These are phyloP conservation scores for Pantherophis vulpinus DNA, from an alignment of 2,797 vertebrate species.

Conservation along the genomic window DNA sequence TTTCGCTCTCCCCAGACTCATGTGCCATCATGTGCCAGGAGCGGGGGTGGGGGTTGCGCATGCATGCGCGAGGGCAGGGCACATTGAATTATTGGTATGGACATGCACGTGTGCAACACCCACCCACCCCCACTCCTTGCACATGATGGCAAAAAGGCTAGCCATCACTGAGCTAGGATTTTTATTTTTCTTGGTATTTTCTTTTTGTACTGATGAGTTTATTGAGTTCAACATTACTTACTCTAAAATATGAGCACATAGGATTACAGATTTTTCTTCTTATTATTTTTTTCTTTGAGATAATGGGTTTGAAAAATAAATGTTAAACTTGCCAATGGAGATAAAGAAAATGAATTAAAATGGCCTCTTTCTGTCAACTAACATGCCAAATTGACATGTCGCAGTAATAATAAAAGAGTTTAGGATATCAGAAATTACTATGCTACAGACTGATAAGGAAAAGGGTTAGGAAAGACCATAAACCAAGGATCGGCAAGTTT, in stretches of 20 bases:
- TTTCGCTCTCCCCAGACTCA: no score
- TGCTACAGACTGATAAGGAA: background rate
- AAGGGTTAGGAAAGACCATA: background rate
- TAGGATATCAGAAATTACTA: background rate
- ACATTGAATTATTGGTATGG: no score
- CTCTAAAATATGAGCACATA: background rate
- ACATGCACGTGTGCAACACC: no score
- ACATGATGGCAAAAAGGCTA: no score
- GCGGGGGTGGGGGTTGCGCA: no score
- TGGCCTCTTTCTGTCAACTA: background rate
- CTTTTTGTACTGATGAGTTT: background rate
- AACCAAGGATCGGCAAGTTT: background rate
- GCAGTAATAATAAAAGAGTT: background rate
- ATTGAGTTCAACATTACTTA: background rate
- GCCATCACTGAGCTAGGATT: background rate
- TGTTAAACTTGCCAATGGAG: background rate
- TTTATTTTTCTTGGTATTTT: background rate
- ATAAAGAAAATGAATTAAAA: background rate
- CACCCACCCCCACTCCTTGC: rapidly evolving
- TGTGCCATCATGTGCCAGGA: no score
- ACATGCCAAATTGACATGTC: background rate
- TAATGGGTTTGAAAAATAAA: background rate
- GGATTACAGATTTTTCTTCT: background rate
- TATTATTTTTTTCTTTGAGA: background rate
- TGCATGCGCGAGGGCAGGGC: no score